Evolutionary conservation across 2,888 invertebrate species (phyloP).

Genomic region (Lucinisca nassula): DNA sequence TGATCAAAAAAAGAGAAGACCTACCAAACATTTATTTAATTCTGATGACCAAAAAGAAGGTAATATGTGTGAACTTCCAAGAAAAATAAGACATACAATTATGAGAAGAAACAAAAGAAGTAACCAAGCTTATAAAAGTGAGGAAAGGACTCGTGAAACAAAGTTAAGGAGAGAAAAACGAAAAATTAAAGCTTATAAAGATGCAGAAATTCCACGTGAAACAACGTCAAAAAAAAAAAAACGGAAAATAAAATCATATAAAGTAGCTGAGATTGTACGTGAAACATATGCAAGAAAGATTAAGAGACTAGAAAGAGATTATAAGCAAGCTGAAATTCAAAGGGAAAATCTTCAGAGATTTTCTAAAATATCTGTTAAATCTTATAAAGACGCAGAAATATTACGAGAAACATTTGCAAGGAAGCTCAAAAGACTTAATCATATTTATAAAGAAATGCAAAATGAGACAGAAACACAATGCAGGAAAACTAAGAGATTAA

Average conservation of each 20-base stretch:
- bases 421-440: too few species aligned
- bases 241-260: background rate
- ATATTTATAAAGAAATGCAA: too few species aligned
- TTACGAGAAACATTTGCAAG: too few species aligned
- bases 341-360: too few species aligned
- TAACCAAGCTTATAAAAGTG: background rate
- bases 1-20: background rate
- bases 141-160: background rate
- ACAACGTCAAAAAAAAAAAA: background rate
- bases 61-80: background rate
- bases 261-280: slow-evolving; percentile 37
- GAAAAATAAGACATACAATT: background rate
- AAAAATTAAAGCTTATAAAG: background rate
- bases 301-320: background rate
- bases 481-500: too few species aligned
- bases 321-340: background rate
- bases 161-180: background rate
- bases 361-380: too few species aligned
- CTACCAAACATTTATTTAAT: background rate
- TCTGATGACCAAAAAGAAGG: background rate
- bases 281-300: slow-evolving; percentile 27
- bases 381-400: too few species aligned
- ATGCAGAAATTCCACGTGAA: background rate
- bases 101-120: background rate
- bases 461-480: too few species aligned